Percentiles rank a stretch among this genome's conserved stretches.
phyloP scores from a whole-genome alignment of 2,888 invertebrate species.

The Bellardia pandia region DNA sequence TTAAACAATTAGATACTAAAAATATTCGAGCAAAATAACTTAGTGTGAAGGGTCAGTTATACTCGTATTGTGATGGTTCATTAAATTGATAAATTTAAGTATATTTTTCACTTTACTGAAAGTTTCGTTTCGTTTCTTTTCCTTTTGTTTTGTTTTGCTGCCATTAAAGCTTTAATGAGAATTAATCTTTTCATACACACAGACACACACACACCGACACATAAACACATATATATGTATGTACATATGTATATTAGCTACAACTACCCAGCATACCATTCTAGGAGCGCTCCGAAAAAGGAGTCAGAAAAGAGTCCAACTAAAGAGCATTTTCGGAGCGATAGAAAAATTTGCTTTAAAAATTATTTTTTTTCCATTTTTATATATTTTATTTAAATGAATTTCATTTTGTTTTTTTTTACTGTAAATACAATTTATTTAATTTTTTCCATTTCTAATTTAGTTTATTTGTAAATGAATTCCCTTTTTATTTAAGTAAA shows the following conservation, averaged over 20 bases:
- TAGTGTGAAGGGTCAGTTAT: constrained; percentile 45
- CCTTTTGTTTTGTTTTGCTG: neutral
- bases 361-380: no score
- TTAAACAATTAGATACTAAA: neutral
- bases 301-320: no score
- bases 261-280: no score
- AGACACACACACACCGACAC: constrained; percentile 19
- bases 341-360: no score
- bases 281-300: no score
- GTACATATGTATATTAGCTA: neutral
- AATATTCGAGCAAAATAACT: neutral
- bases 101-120: constrained; percentile 1
- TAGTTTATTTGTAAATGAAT: no score
- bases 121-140: neutral
- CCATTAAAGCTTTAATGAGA: constrained; percentile 49
- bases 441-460: no score
- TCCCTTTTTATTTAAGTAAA: no score
- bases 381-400: no score
- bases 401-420: no score
- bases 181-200: constrained; percentile 12
- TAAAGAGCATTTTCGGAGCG: no score
- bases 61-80: neutral
- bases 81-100: constrained; percentile 34
- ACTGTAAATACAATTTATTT: no score
- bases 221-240: constrained; percentile 73